Base-by-base conservation (phyloP, 1,140 invertebrate species). In the Dreissena rostriformis region DNA sequence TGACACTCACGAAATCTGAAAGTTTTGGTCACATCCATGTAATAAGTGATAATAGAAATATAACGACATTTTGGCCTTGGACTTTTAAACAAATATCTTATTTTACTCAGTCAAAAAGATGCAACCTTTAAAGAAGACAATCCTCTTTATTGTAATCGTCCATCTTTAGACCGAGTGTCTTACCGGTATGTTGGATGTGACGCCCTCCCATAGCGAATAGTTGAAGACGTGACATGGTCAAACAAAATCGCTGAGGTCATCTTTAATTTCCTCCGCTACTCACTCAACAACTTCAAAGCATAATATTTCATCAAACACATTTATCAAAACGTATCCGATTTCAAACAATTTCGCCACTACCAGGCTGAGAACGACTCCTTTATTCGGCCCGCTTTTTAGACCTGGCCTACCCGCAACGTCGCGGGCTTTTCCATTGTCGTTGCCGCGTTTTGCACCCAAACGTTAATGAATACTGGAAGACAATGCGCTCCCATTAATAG, bases 401-500 rank as follows among this genome's bases (percentile, higher is more conserved):
- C 39, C 28, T 61, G 53, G 67, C 55, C 51, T 61, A 51, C 12
- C n/a, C 53, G 71, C 67, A 71, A 71, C 55, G 24, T 55, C n/a
- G 19, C 22, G 39, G 70, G 55, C 68, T 61, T 17, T 70, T 39
- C n/a, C 2, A 49, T 63, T 71, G 67, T 70, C 51, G 57, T 66
- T 53, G 4, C 26, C 24, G 22, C 57, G 67, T 72, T 68, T 71
- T 55, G 24, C 65, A 24, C 15, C 52, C 39, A 5, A 70, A 52
- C 66, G 76, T 39, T 70, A 80, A 80, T 71, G 51, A 80, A 80
- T 80, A 71, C 24, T 24, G 22, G 22, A 72, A 80, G 49, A 80
- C 77, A 80, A 80, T 51, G 57, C 77, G 19, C 11, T 53, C 57
- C 51, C 61, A 39, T 68, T 17, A 39, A 52, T 52, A 57, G 11